Evolutionary conservation across 2,888 invertebrate species (phyloP).

Genomic region (Andrena camellia): DNA sequence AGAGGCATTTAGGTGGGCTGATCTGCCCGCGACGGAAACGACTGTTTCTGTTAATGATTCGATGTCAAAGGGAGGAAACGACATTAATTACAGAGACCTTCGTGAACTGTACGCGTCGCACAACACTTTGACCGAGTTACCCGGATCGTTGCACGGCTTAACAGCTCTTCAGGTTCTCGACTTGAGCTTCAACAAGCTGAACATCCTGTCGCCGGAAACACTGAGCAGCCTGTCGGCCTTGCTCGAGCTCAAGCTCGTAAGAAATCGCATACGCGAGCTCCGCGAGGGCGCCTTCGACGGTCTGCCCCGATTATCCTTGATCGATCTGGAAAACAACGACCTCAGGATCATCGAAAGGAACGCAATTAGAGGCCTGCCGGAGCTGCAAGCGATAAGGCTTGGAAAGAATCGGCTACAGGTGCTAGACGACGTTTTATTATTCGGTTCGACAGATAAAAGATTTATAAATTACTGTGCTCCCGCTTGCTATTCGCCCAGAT

Average conservation of each 20-base stretch:
- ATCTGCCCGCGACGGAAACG: constrained; percentile 24
- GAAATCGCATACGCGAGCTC: constrained; percentile 91
- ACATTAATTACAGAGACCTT: constrained; percentile 87
- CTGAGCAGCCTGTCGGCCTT: constrained; percentile 90
- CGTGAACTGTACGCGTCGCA: constrained; percentile 92
- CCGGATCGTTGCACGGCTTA: constrained; percentile 89
- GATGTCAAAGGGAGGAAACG: constrained; percentile 67
- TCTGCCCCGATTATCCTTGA: constrained; percentile 89
- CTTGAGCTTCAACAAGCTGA: constrained; percentile 92
- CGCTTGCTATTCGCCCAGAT: constrained; percentile 64
- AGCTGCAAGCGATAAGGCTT: constrained; percentile 89
- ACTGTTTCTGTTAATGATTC: constrained; percentile 34
- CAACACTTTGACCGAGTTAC: constrained; percentile 91
- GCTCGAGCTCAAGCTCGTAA: constrained; percentile 90
- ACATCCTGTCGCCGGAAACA: constrained; percentile 89
- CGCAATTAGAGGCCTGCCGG: constrained; percentile 90
- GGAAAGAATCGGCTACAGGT: constrained; percentile 91
- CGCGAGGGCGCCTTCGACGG: constrained; percentile 90
- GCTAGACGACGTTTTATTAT: neutral
- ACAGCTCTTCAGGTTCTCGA: constrained; percentile 90
- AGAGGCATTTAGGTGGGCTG: neutral
- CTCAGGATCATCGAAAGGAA: constrained; percentile 91
- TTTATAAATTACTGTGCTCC: neutral
- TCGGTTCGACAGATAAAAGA: neutral
- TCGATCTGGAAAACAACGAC: constrained; percentile 94